A percentile compares a stretch with the other conserved stretches of the same genome.
Conservation (phyloP, 2,888 invertebrate genomes). For the Isotomurus palustris region DNA sequence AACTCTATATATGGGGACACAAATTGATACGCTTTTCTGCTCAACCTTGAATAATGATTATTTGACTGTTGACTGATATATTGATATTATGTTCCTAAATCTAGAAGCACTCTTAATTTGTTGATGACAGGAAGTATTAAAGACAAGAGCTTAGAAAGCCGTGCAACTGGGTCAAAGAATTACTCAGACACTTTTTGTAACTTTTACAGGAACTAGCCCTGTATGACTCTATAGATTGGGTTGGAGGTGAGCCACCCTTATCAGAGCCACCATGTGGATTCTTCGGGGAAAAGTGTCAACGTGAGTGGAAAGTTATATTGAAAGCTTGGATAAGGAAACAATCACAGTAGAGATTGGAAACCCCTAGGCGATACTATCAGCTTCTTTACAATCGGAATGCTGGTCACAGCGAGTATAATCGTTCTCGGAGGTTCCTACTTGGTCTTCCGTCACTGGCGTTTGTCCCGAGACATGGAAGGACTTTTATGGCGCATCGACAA, state of each 20-base stretch:
- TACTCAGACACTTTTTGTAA: too few relatives aligned
- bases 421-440: slow-evolving; percentile 49
- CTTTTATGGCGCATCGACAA: slow-evolving; percentile 91
- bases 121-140: too few relatives aligned
- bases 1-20: too few relatives aligned
- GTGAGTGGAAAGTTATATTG: slow-evolving; percentile 57
- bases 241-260: slow-evolving; percentile 67
- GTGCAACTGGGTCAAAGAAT: too few relatives aligned
- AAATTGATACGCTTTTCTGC: too few relatives aligned
- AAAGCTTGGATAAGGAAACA: neutral
- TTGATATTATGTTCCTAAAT: too few relatives aligned
- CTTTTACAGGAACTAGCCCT: slow-evolving; percentile 66
- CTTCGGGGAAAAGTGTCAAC: slow-evolving; percentile 79
- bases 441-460: slow-evolving; percentile 83
- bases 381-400: slow-evolving; percentile 18
- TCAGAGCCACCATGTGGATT: slow-evolving; percentile 89
- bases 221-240: slow-evolving; percentile 70
- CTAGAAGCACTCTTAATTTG: too few relatives aligned
- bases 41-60: too few relatives aligned
- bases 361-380: slow-evolving; percentile 24
- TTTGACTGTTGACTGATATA: too few relatives aligned
- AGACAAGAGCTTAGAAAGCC: too few relatives aligned
- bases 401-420: slow-evolving; percentile 5
- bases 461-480: slow-evolving; percentile 89
- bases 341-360: too few relatives aligned